A percentile compares a stretch with the other conserved stretches of the same genome.
These are phyloP conservation scores for Cyprinodon brontotheroides DNA, from an alignment of 2,113 vertebrate genomes.

Conservation along the genomic window DNA sequence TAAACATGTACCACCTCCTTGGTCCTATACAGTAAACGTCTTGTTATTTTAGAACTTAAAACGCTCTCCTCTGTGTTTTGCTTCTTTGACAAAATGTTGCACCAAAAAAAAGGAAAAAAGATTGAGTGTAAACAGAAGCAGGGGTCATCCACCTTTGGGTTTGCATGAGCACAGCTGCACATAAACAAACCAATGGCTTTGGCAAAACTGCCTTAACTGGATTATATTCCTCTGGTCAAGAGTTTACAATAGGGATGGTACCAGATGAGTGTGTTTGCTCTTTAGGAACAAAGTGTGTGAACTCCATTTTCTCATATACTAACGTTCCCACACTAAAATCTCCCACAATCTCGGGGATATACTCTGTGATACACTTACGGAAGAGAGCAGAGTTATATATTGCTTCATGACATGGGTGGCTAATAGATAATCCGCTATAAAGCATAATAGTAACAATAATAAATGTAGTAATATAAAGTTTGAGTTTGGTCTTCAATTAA, in stretches of 20 bases:
- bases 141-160: slow-evolving; percentile 15
- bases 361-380: neutral
- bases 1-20: neutral
- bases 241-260: neutral
- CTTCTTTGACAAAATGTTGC: slow-evolving; percentile 24
- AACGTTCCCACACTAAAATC: neutral
- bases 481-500: too few relatives aligned
- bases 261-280: slow-evolving; percentile 21
- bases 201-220: slow-evolving; percentile 21
- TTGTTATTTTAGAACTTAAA: neutral
- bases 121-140: slow-evolving; percentile 43
- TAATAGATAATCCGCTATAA: neutral
- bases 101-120: slow-evolving; percentile 34
- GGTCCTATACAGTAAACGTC: neutral
- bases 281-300: neutral
- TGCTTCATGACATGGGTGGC: too few relatives aligned
- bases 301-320: neutral
- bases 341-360: neutral
- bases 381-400: neutral
- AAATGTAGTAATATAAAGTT: neutral
- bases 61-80: neutral
- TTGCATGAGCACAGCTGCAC: slow-evolving; percentile 4
- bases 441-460: too few relatives aligned
- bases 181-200: slow-evolving; percentile 8
- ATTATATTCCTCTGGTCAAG: slow-evolving; percentile 6